Conservation (phyloP, 2,113 vertebrate genomes). For the Craseonycteris thonglongyai region DNA sequence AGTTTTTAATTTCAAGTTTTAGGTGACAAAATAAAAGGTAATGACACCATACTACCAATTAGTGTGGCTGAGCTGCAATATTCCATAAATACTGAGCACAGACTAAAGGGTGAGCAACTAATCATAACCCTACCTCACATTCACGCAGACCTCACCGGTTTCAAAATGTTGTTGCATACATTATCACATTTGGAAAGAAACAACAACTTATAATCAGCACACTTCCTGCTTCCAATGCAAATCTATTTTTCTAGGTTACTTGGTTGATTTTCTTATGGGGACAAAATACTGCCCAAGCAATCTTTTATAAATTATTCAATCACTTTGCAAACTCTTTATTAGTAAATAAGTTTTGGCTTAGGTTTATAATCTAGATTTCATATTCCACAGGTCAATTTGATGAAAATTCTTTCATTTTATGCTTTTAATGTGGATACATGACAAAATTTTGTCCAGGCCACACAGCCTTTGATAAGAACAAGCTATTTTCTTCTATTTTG, state of each 20-base stretch:
- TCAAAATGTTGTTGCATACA: slow-evolving; percentile 32
- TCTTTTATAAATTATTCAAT: slow-evolving; percentile 37
- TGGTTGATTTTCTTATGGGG: slow-evolving; percentile 20
- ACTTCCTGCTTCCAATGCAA: slow-evolving; percentile 50
- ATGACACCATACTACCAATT: not conserved
- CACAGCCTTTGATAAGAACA: not conserved
- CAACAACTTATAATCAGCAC: slow-evolving; percentile 36
- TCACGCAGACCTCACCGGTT: not conserved
- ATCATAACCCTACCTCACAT: not conserved
- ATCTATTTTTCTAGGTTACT: slow-evolving; percentile 37
- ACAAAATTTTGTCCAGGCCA: slow-evolving; percentile 21
- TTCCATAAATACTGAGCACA: not conserved
- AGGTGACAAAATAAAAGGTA: not conserved
- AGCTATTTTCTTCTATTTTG: slow-evolving; percentile 34
- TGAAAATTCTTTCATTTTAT: slow-evolving; percentile 36
- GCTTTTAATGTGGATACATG: not conserved
- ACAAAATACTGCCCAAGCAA: slow-evolving; percentile 13
- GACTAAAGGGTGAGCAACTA: not conserved
- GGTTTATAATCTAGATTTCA: slow-evolving; percentile 25
- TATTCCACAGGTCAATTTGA: not conserved
- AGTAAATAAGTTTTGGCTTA: slow-evolving; percentile 20
- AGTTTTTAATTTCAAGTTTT: slow-evolving; percentile 16
- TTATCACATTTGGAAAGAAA: slow-evolving; percentile 22
- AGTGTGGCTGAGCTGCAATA: not conserved
- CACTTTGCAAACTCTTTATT: slow-evolving; percentile 17